Conservation (phyloP, 30 jellyfish, hydroid and myxozoan species). For the Aurelia sp. region DNA sequence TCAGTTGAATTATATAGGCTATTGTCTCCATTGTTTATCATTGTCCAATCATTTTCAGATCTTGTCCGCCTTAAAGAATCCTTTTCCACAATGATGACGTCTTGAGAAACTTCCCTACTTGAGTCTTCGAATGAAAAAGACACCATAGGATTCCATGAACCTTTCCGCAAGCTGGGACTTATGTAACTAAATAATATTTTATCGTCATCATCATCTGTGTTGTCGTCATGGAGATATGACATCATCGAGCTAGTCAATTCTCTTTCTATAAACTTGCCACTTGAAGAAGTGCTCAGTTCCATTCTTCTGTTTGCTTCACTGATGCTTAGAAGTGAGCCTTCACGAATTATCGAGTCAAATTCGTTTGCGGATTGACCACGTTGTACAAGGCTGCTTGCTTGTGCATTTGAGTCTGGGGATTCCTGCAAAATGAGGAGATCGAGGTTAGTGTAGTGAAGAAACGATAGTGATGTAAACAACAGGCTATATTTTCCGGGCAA, state of each 20-base stretch:
- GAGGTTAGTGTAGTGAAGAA: not conserved
- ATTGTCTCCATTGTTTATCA: too few species aligned
- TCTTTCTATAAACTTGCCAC: not conserved
- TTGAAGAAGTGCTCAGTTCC: constrained; percentile 8
- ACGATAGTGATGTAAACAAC: too few species aligned
- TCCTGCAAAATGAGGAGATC: not conserved
- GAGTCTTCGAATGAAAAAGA: constrained; percentile 45
- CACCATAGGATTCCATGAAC: constrained; percentile 59
- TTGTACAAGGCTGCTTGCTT: not conserved
- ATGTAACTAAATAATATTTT: constrained; percentile 45
- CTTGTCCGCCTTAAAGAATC: too few species aligned
- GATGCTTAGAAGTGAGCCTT: constrained; percentile 23
- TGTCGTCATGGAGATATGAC: not conserved
- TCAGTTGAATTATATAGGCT: too few species aligned
- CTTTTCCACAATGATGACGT: not conserved
- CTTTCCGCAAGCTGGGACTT: constrained; percentile 40
- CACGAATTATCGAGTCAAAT: constrained; percentile 1
- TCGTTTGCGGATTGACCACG: not conserved
- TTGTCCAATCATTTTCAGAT: too few species aligned
- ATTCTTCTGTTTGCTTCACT: constrained; percentile 23
- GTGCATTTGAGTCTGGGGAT: not conserved
- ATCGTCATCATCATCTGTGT: constrained; percentile 36
- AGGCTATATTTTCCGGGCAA: too few species aligned
- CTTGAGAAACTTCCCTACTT: constrained; percentile 10
- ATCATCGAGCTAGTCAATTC: not conserved